Evolutionary conservation across 2,888 invertebrate genomes (phyloP).

Genomic region (Charanyca ferruginea): DNA sequence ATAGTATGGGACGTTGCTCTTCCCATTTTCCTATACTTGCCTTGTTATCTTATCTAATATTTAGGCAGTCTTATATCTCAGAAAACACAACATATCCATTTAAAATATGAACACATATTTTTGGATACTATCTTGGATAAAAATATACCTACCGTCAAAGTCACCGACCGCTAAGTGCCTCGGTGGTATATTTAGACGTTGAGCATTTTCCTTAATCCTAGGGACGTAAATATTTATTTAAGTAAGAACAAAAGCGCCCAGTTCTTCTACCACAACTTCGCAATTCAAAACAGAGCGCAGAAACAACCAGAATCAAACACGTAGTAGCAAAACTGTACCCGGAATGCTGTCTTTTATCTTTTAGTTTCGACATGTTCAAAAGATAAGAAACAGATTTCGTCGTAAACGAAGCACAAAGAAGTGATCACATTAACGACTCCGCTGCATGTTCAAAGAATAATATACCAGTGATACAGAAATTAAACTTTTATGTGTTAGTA

Average conservation of each 20-base stretch:
- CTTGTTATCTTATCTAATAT: no score
- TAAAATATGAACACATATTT: no score
- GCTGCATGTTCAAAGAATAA: slow-evolving; percentile 35
- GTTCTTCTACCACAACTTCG: not conserved
- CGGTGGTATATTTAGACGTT: slow-evolving; percentile 6
- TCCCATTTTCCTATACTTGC: no score
- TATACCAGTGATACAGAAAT: slow-evolving; percentile 30
- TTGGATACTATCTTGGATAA: no score
- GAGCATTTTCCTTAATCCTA: not conserved
- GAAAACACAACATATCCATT: no score
- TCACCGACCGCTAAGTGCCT: slow-evolving; percentile 9
- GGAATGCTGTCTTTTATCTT: slow-evolving; percentile 34
- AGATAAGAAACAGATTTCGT: slow-evolving; percentile 45
- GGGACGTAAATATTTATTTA: no score
- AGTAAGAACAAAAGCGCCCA: not conserved
- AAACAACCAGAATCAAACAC: not conserved
- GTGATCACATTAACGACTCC: slow-evolving; percentile 45
- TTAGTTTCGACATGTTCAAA: slow-evolving; percentile 43
- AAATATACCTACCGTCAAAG: not conserved
- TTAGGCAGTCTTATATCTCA: no score
- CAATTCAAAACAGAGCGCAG: not conserved
- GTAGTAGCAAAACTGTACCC: slow-evolving; percentile 14
- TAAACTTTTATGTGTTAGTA: slow-evolving; percentile 12
- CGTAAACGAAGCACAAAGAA: slow-evolving; percentile 43
- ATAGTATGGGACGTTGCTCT: no score